phyloP scores from a whole-genome alignment of 1,140 invertebrate species.

The Drosophila busckii region DNA sequence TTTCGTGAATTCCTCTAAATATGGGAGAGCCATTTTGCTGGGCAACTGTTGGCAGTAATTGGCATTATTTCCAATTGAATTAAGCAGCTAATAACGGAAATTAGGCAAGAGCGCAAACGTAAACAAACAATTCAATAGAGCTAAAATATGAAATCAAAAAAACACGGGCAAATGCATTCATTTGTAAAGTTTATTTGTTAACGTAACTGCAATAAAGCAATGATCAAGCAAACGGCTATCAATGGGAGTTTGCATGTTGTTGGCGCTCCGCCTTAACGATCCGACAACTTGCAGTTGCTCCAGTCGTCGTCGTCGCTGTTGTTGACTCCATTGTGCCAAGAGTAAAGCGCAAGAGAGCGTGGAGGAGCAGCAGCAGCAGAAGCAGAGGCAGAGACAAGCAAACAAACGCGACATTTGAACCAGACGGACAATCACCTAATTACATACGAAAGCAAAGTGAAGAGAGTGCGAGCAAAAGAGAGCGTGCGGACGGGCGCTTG shows the following conservation, averaged over 20 bases:
- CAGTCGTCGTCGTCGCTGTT: no score
- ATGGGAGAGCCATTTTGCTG: no score
- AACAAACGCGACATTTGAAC: conserved; percentile 73
- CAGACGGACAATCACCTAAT: conserved; percentile 66
- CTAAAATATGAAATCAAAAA: not conserved
- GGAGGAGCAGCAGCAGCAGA: conserved; percentile 7
- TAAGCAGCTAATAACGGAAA: no score
- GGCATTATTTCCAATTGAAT: no score
- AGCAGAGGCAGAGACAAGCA: conserved; percentile 48
- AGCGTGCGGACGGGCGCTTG: no score
- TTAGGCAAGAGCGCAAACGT: no score
- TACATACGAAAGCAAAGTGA: conserved; percentile 42
- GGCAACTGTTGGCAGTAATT: no score
- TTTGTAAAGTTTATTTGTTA: conserved; percentile 14
- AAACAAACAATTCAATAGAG: no score
- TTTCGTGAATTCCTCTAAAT: no score
- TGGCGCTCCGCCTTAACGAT: conserved; percentile 33
- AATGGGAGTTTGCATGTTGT: conserved; percentile 33
- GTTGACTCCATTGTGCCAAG: conserved; percentile 9
- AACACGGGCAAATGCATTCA: conserved; percentile 3
- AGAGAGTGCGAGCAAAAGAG: conserved; percentile 28
- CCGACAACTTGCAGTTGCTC: no score
- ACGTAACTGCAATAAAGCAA: conserved; percentile 26
- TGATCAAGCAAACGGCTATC: conserved; percentile 23
- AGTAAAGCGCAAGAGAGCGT: not conserved